These are phyloP conservation scores for Takifugu rubripes DNA, from an alignment of 2,797 vertebrate species.

Conservation along the genomic window DNA sequence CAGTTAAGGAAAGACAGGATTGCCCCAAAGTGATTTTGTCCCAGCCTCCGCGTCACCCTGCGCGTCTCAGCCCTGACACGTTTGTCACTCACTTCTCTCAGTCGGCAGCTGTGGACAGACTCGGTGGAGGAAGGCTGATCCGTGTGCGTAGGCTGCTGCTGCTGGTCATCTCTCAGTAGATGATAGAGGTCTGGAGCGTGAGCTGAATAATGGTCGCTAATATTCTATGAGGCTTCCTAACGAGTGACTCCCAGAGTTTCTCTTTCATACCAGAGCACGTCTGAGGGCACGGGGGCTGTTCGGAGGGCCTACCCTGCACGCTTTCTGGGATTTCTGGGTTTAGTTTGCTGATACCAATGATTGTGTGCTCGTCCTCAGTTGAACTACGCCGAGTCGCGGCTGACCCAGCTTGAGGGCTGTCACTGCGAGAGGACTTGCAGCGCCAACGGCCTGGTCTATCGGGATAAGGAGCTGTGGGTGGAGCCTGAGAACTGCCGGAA, in stretches of 20 bases:
- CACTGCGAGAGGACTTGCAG: conserved; percentile 93
- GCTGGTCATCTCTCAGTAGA: conserved; percentile 39
- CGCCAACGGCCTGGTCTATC: conserved; percentile 82
- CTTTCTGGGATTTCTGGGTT: conserved; percentile 13
- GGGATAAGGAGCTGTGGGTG: conserved; percentile 90
- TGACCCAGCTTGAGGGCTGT: conserved; percentile 90
- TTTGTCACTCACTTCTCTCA: conserved; percentile 9
- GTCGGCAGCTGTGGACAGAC: conserved; percentile 3
- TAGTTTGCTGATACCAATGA: conserved; percentile 4
- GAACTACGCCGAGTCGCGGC: conserved; percentile 91
- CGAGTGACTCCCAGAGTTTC: conserved; percentile 34
- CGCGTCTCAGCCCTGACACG: conserved; percentile 1
- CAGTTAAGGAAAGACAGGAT: no score
- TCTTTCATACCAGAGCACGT: conserved; percentile 5
- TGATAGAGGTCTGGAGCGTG: conserved; percentile 39
- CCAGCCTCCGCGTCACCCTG: not conserved
- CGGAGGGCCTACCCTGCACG: conserved; percentile 1
- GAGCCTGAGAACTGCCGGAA: conserved; percentile 93
- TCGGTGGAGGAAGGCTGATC: conserved; percentile 14
- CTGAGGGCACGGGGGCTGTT: not conserved
- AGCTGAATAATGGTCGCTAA: conserved; percentile 48
- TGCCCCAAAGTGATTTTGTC: not conserved
- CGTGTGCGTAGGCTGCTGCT: conserved; percentile 31
- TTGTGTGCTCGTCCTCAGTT: conserved; percentile 71
- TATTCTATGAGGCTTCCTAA: conserved; percentile 40